Conservation (phyloP, 2,888 invertebrate species). For the Beris chalybata region DNA sequence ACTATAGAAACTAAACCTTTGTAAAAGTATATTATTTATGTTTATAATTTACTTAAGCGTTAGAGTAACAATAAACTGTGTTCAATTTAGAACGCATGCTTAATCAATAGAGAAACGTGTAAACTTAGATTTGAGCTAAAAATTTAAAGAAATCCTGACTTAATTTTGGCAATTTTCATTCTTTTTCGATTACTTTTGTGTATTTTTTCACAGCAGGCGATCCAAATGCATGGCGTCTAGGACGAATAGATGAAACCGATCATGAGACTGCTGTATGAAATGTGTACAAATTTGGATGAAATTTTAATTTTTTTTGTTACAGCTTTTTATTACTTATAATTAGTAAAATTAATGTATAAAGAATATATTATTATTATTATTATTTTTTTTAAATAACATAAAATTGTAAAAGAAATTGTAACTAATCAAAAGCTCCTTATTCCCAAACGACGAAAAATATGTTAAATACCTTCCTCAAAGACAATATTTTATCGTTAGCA, state of each 20-base stretch:
- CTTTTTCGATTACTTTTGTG: too few species aligned
- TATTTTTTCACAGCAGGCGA: conserved; percentile 62
- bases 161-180: not conserved
- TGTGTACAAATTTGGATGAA: conserved; percentile 28
- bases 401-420: conserved; percentile 7
- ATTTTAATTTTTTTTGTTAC: conserved; percentile 4
- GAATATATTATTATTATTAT: too few species aligned
- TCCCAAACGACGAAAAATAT: conserved; percentile 14
- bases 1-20: too few species aligned
- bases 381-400: not conserved
- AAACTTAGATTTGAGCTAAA: not conserved
- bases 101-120: not conserved
- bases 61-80: not conserved
- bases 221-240: conserved; percentile 79
- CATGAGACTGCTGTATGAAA: conserved; percentile 78
- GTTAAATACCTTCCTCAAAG: conserved; percentile 15
- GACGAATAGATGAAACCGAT: conserved; percentile 78
- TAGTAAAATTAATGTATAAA: not conserved
- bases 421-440: conserved; percentile 10
- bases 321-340: conserved; percentile 16
- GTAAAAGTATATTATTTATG: too few species aligned
- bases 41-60: too few species aligned
- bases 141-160: not conserved
- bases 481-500: conserved; percentile 31
- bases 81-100: conserved; percentile 21